Evolutionary conservation across 2,888 invertebrate species (phyloP).

Genomic region (Aphodius sticticus): DNA sequence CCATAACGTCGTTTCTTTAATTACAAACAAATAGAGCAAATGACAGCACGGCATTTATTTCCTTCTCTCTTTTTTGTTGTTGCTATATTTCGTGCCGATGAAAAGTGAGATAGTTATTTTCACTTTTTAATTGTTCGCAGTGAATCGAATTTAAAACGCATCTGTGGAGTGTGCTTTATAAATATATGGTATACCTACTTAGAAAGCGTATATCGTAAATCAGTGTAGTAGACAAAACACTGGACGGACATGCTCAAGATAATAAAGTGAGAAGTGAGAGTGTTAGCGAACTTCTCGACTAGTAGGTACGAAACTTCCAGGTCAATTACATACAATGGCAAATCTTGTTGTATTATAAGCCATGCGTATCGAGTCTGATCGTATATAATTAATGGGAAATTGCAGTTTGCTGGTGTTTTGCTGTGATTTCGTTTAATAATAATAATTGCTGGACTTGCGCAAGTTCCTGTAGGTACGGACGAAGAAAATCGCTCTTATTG

Average conservation of each 20-base stretch:
- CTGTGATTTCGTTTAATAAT: neutral
- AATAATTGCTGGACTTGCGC: neutral
- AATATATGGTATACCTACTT: neutral
- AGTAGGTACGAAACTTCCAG: neutral
- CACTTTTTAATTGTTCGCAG: neutral
- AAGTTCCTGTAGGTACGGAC: neutral
- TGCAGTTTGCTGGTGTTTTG: neutral
- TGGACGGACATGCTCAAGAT: neutral
- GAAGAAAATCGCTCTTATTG: no score
- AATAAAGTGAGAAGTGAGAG: neutral
- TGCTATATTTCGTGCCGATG: neutral
- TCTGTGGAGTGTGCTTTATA: neutral
- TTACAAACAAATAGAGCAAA: neutral
- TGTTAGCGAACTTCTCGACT: neutral
- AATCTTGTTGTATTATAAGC: neutral
- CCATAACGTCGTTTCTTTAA: neutral
- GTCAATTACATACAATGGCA: neutral
- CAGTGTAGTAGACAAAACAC: neutral
- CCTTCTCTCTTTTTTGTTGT: neutral
- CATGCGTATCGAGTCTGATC: neutral
- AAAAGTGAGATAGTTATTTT: neutral
- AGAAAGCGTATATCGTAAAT: constrained; percentile 4
- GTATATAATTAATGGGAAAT: neutral
- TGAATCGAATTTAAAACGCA: neutral
- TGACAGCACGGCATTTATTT: neutral